Conservation (phyloP, 2,888 invertebrate species). For the Temnothorax rugatulus region DNA sequence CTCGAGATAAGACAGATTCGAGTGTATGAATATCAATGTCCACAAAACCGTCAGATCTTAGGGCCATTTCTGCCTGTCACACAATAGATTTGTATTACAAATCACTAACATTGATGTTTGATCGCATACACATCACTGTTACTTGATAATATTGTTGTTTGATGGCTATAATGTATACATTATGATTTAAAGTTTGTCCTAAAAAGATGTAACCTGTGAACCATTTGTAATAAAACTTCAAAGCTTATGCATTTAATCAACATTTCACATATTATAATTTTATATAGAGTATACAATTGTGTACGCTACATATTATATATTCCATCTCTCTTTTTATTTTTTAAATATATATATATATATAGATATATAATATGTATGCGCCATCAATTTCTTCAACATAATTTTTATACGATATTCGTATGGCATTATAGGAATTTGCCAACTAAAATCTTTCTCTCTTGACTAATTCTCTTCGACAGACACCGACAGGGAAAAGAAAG, state of each 20-base stretch:
- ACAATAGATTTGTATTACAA: conserved; percentile 73
- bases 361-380: no score
- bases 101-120: conserved; percentile 24
- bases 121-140: conserved; percentile 42
- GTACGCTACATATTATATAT: neutral
- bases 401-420: conserved; percentile 3
- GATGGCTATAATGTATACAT: neutral
- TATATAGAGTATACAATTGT: neutral
- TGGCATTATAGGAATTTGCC: conserved; percentile 6
- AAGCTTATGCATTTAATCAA: neutral
- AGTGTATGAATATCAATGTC: conserved; percentile 98
- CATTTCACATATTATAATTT: neutral
- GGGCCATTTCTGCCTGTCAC: conserved; percentile 96
- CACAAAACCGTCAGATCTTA: conserved; percentile 97
- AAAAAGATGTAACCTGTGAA: neutral
- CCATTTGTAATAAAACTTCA: neutral
- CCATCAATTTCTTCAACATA: neutral
- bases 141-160: conserved; percentile 22
- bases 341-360: no score
- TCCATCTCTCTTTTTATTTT: neutral
- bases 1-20: conserved; percentile 95
- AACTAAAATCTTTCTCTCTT: neutral
- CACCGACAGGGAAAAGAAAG: neutral
- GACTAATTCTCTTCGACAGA: neutral
- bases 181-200: conserved; percentile 1